Percentiles rank a stretch among this genome's conserved stretches.
phyloP scores from a whole-genome alignment of 2,113 vertebrate genomes.

The Lagenorhynchus albirostris region DNA sequence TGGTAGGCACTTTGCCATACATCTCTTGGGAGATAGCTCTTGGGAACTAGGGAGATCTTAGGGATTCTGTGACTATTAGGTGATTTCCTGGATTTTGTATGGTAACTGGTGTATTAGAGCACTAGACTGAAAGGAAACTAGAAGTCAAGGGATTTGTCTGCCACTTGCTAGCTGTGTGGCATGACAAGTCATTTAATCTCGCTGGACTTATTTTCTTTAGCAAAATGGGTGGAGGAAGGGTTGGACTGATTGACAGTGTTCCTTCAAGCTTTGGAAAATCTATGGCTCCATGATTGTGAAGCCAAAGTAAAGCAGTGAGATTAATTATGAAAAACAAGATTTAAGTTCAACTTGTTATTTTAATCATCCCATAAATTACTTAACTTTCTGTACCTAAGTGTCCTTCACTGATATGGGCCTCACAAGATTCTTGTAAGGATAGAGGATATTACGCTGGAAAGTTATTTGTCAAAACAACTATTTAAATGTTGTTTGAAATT shows the following conservation, averaged over 20 bases:
- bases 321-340: conserved; percentile 1
- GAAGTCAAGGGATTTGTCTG: background rate
- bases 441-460: background rate
- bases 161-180: background rate
- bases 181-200: background rate
- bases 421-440: background rate
- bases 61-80: background rate
- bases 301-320: background rate
- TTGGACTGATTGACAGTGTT: background rate
- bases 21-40: background rate
- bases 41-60: background rate
- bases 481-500: conserved; percentile 25
- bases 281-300: background rate
- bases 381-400: background rate
- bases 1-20: background rate
- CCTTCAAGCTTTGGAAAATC: background rate
- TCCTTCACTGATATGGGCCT: background rate
- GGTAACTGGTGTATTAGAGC: background rate
- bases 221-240: background rate
- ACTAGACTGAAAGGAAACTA: background rate
- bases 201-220: background rate
- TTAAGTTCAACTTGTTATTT: conserved; percentile 10
- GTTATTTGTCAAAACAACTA: background rate
- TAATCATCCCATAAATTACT: background rate
- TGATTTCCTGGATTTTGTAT: background rate